Percentiles rank a stretch among this genome's conserved stretches.
These are phyloP conservation scores for Lepisosteus oculatus DNA, from an alignment of 2,113 vertebrate genomes.

Conservation along the genomic window DNA sequence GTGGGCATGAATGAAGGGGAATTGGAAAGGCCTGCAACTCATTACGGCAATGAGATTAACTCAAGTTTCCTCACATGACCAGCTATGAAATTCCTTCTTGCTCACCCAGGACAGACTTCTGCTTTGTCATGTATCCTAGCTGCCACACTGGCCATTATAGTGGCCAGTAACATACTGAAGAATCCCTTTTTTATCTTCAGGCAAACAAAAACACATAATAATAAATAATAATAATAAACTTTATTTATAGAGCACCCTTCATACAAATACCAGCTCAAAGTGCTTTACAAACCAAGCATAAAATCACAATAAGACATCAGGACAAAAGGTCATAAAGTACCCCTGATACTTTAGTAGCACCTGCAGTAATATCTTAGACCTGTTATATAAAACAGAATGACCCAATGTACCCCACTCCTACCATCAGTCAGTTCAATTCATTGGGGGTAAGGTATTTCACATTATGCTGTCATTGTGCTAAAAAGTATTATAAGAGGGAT, in stretches of 20 bases:
- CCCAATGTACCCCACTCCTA: no score
- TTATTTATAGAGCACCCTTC: neutral
- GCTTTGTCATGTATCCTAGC: neutral
- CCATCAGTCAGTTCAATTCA: no score
- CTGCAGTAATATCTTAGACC: no score
- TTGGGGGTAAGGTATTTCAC: no score
- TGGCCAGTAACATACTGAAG: neutral
- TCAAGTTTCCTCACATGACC: constrained; percentile 31
- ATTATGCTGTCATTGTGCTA: no score
- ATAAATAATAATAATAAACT: neutral
- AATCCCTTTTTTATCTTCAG: neutral
- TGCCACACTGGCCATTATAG: neutral
- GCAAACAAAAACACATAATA: neutral
- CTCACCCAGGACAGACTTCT: neutral
- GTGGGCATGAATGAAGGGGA: constrained; percentile 1
- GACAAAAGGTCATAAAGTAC: no score
- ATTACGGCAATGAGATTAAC: constrained; percentile 27
- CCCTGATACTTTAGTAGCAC: no score
- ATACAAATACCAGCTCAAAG: no score
- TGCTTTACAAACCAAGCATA: no score
- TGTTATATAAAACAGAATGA: no score
- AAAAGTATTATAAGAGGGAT: no score
- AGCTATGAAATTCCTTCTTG: neutral
- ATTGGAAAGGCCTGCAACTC: constrained; percentile 21
- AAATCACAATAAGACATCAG: no score